These are phyloP conservation scores for Hepsetus odoe DNA, from an alignment of 2,113 vertebrate species.

Conservation along the genomic window DNA sequence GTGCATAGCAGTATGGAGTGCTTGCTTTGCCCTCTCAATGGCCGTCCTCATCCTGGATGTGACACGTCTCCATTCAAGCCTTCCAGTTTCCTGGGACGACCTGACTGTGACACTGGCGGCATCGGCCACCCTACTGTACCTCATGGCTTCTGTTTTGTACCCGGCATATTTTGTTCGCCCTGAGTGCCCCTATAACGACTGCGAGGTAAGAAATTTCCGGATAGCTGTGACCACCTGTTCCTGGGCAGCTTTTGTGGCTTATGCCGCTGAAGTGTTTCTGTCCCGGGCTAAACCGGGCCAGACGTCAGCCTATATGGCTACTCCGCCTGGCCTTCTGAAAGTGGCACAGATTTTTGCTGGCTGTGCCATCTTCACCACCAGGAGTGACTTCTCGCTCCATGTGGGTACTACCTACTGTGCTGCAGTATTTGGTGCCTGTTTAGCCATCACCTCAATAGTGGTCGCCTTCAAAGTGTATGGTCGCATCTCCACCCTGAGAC, in stretches of 20 bases:
- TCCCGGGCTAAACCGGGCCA: slow-evolving; percentile 84
- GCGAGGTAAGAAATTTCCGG: slow-evolving; percentile 81
- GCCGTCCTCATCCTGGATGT: slow-evolving; percentile 84
- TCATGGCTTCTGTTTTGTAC: slow-evolving; percentile 85
- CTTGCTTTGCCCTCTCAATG: slow-evolving; percentile 81
- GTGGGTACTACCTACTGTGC: slow-evolving; percentile 87
- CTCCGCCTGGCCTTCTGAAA: slow-evolving; percentile 87
- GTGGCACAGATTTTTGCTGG: slow-evolving; percentile 90
- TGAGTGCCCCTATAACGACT: slow-evolving; percentile 80
- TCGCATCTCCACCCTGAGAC: slow-evolving; percentile 69
- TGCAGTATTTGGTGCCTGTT: slow-evolving; percentile 85
- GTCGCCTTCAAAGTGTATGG: slow-evolving; percentile 84
- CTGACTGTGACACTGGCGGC: slow-evolving; percentile 89
- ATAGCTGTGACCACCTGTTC: slow-evolving; percentile 86
- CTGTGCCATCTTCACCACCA: slow-evolving; percentile 87
- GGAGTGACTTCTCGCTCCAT: slow-evolving; percentile 79
- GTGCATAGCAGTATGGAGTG: slow-evolving; percentile 90
- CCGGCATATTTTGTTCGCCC: slow-evolving; percentile 82
- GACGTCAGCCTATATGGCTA: slow-evolving; percentile 90
- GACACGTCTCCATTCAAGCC: slow-evolving; percentile 82
- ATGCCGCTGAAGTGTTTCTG: slow-evolving; percentile 80
- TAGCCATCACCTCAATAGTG: slow-evolving; percentile 77
- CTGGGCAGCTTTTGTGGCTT: slow-evolving; percentile 76
- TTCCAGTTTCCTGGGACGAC: slow-evolving; percentile 93
- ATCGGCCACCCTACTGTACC: slow-evolving; percentile 82